Conservation (phyloP, 2,888 invertebrate species). For the Norana najaformis region DNA sequence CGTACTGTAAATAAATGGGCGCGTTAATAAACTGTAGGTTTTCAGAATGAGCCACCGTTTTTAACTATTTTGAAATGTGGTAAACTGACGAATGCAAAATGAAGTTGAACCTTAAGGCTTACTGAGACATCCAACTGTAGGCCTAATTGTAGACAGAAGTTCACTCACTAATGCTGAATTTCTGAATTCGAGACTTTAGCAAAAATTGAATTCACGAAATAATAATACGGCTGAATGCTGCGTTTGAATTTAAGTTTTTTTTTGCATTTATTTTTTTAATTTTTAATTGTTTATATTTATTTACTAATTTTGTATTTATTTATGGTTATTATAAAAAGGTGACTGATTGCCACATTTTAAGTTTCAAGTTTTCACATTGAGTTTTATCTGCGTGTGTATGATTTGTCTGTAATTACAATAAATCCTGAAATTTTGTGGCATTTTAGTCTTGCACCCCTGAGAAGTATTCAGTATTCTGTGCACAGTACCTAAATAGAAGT, state of each 20-base stretch:
- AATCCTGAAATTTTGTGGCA: not conserved
- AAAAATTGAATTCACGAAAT: not conserved
- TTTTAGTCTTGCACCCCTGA: not conserved
- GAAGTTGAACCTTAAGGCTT: not conserved
- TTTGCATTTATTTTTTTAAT: not conserved
- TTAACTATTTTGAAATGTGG: not conserved
- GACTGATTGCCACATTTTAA: not conserved
- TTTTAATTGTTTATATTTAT: not conserved
- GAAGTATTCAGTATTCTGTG: too few species aligned
- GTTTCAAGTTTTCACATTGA: not conserved
- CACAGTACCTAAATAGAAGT: too few species aligned
- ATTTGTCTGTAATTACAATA: not conserved
- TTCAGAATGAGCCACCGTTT: not conserved
- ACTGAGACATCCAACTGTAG: not conserved
- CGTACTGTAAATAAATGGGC: too few species aligned
- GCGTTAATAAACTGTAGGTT: not conserved
- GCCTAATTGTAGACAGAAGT: not conserved
- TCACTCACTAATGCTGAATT: not conserved
- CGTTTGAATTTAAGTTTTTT: too few species aligned
- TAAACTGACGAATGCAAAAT: too few species aligned
- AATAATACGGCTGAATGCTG: too few species aligned
- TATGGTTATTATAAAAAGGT: not conserved
- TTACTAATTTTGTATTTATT: not conserved
- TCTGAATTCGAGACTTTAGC: not conserved
- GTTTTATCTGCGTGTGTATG: not conserved